phyloP scores from a whole-genome alignment of 2,888 invertebrate genomes.

The Drosophila buzzatii region DNA sequence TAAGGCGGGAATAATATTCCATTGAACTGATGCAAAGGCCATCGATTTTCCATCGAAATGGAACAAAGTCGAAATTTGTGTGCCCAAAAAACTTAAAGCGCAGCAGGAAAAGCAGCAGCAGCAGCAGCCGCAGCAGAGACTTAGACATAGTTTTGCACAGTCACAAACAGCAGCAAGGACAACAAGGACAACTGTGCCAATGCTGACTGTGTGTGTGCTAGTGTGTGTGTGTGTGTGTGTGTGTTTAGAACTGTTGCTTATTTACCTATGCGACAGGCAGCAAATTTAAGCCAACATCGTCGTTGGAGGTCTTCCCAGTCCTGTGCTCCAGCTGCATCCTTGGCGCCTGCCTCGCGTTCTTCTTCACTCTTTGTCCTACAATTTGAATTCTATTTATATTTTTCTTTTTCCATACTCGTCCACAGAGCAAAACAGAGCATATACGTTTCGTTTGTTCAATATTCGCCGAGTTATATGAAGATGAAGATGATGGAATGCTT shows the following conservation, averaged over 20 bases:
- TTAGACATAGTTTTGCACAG: slow-evolving; percentile 31
- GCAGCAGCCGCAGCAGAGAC: slow-evolving; percentile 4
- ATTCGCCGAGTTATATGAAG: no score
- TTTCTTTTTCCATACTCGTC: slow-evolving; percentile 24
- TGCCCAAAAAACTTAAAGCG: slow-evolving; percentile 10
- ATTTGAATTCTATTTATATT: slow-evolving; percentile 51
- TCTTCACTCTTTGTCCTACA: slow-evolving; percentile 24
- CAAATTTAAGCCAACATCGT: slow-evolving; percentile 60
- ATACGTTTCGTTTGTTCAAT: background rate
- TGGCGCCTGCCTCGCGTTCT: slow-evolving; percentile 15
- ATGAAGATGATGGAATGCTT: no score
- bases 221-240: slow-evolving; percentile 13
- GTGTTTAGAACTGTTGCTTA: slow-evolving; percentile 63
- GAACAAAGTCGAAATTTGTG: background rate
- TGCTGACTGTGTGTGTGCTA: slow-evolving; percentile 40
- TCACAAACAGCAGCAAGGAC: slow-evolving; percentile 17
- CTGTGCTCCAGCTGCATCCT: slow-evolving; percentile 29
- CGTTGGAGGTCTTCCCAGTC: slow-evolving; percentile 6
- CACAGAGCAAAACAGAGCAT: background rate
- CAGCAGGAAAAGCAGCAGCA: background rate
- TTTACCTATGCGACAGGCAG: slow-evolving; percentile 72
- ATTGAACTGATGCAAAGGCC: slow-evolving; percentile 45
- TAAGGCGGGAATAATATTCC: slow-evolving; percentile 22
- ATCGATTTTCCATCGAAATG: slow-evolving; percentile 35
- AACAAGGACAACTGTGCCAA: slow-evolving; percentile 49